Evolutionary conservation across 1,140 invertebrate species (phyloP).

Genomic region (Trichonephila inaurata): DNA sequence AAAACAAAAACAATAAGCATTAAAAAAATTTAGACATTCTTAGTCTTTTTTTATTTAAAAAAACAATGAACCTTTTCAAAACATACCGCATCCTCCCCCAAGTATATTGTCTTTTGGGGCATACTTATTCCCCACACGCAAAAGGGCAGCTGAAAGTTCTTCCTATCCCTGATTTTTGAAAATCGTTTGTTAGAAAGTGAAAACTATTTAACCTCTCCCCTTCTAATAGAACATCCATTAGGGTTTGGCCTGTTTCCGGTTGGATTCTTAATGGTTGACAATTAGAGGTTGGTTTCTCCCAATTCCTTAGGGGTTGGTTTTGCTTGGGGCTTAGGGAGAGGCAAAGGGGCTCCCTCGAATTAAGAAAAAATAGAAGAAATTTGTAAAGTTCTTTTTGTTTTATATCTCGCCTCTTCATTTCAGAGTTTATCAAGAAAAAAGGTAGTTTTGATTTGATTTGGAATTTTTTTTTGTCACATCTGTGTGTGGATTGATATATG

Average conservation of each 20-base stretch:
- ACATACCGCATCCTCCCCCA: too few relatives aligned
- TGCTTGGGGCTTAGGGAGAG: neutral
- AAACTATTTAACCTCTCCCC: neutral
- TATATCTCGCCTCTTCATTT: neutral
- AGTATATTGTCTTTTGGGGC: too few relatives aligned
- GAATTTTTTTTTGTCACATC: neutral
- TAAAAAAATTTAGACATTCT: too few relatives aligned
- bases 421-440: neutral
- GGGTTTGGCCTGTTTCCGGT: neutral
- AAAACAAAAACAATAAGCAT: too few relatives aligned
- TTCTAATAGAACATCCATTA: neutral
- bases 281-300: neutral
- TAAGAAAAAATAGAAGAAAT: neutral
- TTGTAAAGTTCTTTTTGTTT: neutral
- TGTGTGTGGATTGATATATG: neutral
- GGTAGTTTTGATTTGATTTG: neutral
- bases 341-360: neutral
- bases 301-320: neutral
- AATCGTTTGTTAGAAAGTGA: slow-evolving; percentile 2
- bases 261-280: neutral
- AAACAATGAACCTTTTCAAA: too few relatives aligned
- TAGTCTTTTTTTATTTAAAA: too few relatives aligned
- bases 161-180: neutral
- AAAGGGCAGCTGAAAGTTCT: neutral
- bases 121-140: neutral